These are phyloP conservation scores for Drosophila funebris DNA, from an alignment of 1,140 invertebrate genomes.

Conservation along the genomic window DNA sequence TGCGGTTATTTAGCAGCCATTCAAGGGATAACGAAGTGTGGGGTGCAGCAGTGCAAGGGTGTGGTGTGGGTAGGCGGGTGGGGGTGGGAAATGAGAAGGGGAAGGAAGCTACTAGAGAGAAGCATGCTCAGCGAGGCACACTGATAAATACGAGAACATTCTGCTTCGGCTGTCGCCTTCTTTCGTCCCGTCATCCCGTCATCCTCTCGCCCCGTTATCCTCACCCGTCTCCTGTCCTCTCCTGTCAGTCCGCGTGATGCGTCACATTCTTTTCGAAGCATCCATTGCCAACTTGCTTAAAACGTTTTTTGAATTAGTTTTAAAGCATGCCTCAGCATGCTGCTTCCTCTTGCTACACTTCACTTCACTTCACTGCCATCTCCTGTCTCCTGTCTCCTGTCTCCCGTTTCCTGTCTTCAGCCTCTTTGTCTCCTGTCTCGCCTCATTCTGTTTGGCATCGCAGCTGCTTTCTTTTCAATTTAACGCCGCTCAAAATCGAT, in stretches of 20 bases:
- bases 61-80: background rate
- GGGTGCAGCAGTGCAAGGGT: background rate
- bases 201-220: background rate
- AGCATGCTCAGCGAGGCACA: too few species aligned
- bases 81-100: background rate
- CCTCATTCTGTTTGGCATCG: slow-evolving; percentile 1
- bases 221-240: background rate
- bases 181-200: background rate
- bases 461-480: slow-evolving; percentile 43
- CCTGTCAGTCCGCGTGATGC: slow-evolving; percentile 27
- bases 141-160: slow-evolving; percentile 4
- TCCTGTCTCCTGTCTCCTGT: too few species aligned
- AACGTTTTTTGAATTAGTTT: slow-evolving; percentile 48
- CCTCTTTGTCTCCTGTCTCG: background rate
- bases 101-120: too few species aligned
- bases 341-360: background rate
- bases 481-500: slow-evolving; percentile 46
- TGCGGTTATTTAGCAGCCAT: slow-evolving; percentile 42
- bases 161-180: background rate
- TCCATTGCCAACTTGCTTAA: slow-evolving; percentile 27
- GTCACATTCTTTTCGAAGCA: slow-evolving; percentile 40
- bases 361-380: too few species aligned
- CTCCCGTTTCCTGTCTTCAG: too few species aligned
- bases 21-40: background rate
- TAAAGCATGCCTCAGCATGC: slow-evolving; percentile 37